These are phyloP conservation scores for Holothuria scabra DNA, from an alignment of 53 echinoderm and acorn worm genomes.

Conservation along the genomic window DNA sequence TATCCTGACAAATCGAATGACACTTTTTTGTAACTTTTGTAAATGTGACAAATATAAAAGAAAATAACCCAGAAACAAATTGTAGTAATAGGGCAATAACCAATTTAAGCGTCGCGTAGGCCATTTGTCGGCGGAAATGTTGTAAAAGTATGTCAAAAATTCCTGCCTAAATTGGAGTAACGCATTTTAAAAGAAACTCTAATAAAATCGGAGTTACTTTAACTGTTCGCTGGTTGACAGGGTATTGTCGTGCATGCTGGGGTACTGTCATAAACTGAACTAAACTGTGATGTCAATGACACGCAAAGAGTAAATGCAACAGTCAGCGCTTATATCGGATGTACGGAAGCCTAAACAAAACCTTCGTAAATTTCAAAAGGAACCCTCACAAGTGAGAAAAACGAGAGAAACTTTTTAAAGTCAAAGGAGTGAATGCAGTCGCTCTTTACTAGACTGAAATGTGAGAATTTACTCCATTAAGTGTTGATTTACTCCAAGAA, in stretches of 20 bases:
- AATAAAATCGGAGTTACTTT: constrained; percentile 8
- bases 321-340: too few relatives aligned
- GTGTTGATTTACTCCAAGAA: too few relatives aligned
- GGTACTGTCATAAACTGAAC: constrained; percentile 5
- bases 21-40: too few relatives aligned
- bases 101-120: constrained; percentile 28
- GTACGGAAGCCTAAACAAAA: too few relatives aligned
- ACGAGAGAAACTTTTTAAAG: too few relatives aligned
- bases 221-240: neutral
- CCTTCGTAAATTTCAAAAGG: too few relatives aligned
- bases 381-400: too few relatives aligned
- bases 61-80: neutral
- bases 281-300: neutral
- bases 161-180: constrained; percentile 2
- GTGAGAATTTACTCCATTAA: too few relatives aligned
- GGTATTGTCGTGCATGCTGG: constrained; percentile 9
- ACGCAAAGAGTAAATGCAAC: too few relatives aligned
- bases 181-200: neutral
- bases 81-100: neutral
- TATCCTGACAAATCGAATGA: constrained; percentile 7
- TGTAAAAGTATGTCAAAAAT: constrained; percentile 23
- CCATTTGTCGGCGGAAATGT: constrained; percentile 21
- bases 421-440: too few relatives aligned
- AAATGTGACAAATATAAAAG: constrained; percentile 19
- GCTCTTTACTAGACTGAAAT: too few relatives aligned